Conservation (phyloP, 2,113 vertebrate species). For the Rallus limicola region DNA sequence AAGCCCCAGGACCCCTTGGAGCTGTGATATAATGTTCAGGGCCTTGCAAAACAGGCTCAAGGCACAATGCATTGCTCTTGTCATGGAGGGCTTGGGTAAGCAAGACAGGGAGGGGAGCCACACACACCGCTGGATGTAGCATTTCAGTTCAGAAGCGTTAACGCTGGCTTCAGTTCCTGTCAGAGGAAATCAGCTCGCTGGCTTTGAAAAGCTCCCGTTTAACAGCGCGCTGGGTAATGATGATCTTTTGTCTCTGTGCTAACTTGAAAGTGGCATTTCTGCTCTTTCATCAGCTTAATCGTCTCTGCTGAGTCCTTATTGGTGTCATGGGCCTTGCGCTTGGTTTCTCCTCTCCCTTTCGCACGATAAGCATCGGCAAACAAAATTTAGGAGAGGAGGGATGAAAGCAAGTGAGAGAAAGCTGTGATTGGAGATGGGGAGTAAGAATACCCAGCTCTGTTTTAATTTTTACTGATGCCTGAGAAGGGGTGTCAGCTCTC, state of each 20-base stretch:
- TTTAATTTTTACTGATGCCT: background rate
- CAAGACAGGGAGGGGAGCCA: background rate
- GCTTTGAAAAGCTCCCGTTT: conserved; percentile 52
- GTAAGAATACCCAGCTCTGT: background rate
- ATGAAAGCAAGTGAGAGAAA: background rate
- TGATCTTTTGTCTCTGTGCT: conserved; percentile 46
- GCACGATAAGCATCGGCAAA: background rate
- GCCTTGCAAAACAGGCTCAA: background rate
- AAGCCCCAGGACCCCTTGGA: background rate
- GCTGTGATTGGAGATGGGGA: background rate
- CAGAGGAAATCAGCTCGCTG: background rate
- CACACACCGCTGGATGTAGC: background rate
- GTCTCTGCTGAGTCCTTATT: conserved; percentile 12
- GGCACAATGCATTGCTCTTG: rapidly evolving
- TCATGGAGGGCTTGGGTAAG: background rate
- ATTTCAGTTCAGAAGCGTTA: background rate
- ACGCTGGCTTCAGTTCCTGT: background rate
- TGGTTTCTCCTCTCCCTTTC: background rate
- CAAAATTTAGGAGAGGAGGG: background rate
- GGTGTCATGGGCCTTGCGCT: conserved; percentile 12
- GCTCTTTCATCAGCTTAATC: conserved; percentile 58
- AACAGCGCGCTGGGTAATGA: background rate
- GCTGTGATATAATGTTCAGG: rapidly evolving
- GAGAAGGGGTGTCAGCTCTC: background rate
- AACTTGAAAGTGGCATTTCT: conserved; percentile 51